Base-by-base conservation (phyloP, 1,140 invertebrate species). In the Dufourea novaeangliae region DNA sequence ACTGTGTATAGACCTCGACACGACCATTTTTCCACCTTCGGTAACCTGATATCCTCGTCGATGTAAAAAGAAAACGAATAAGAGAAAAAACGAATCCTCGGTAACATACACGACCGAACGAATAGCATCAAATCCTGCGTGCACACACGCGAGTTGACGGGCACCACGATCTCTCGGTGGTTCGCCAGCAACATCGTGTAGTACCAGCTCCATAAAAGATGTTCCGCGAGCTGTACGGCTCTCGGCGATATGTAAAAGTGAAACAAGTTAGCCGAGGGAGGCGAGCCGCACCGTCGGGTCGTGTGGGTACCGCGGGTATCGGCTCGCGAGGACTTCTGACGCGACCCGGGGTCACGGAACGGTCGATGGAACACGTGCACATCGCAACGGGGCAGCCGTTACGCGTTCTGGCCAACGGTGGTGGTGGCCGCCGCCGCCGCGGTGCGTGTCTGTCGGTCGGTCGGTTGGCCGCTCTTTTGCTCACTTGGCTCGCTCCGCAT, bases 281-380 rank as follows among this genome's bases (percentile, higher is more conserved):
- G 61, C 20, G 64, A 61, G 69, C 70, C 62, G 39, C n/a, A n/a
- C n/a, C n/a, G n/a, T n/a, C n/a, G n/a, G n/a, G n/a, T n/a, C n/a
- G n/a, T n/a, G n/a, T n/a, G n/a, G n/a, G n/a, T n/a, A 29, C 41
- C 59, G 57, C 10, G 50, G 57, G 68, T 62, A 63, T 83, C 54
- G 59, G 39, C 41, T 37, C 41, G 62, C 59, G 46, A 56, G 59
- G 67, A 73, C 73, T 69, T 69, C 64, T 78, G 82, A 83, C 64
- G 66, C 64, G 82, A 83, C 82, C 69, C 25, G 39, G 52, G 80
- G 80, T 83, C 82, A 74, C 50, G 72, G 39, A 77, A 67, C 68
- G 44, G 44, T 66, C 81, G 72, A 76, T 57, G 68, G 67, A 83
- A 80, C 83, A 84, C 78, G 78, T 84, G 83, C 67, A 79, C 8